Base-by-base conservation (phyloP, 2,888 invertebrate genomes). In the Nomada goodeniana region DNA sequence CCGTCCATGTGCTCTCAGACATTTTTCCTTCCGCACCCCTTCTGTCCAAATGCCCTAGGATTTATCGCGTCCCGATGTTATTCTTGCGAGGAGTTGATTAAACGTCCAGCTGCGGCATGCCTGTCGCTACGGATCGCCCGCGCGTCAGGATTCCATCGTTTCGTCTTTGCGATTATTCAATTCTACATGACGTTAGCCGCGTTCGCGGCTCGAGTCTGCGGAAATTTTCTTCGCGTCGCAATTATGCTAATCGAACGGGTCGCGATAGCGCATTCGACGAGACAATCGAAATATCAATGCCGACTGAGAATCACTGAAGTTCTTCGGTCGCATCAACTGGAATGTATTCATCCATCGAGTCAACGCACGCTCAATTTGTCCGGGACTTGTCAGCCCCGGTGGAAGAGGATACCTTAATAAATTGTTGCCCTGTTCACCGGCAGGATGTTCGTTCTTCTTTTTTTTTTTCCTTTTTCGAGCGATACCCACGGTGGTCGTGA, bases 341-440 rank as follows among this genome's bases (percentile, higher is more conserved):
- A 87, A 88, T 89, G 89, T 88, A 88, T 88, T 88, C 89, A 88
- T 89, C 79, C 89, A 87, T 88, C 89, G 87, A 87, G 88, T 89
- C 87, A 89, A 89, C 89, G 85, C 89, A 87, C 87, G 85, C 82
- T 88, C 88, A 88, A 88, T 88, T 88, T 88, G 88, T 88, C 88
- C 80, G 85, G 72, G 82, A 82, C 87, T 86, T 89, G 88, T 88
- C 89, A 88, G 82, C 64, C 83, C 71, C 77, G 71, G 36, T 82
- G 89, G 83, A 89, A 89, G 89, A 89, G 89, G 89, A 88, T 86
- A 84, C 88, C 86, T 89, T 88, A 84, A 88, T 88, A 86, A 84
- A 89, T 89, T 89, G 83, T 88, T 86, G 86, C 88, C 80, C 82
- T 89, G 86, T 86, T 84, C 85, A 60, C 64, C 53, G 77, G 50